phyloP scores from a whole-genome alignment of 2,888 invertebrate species.

The Lampropteryx suffumata region DNA sequence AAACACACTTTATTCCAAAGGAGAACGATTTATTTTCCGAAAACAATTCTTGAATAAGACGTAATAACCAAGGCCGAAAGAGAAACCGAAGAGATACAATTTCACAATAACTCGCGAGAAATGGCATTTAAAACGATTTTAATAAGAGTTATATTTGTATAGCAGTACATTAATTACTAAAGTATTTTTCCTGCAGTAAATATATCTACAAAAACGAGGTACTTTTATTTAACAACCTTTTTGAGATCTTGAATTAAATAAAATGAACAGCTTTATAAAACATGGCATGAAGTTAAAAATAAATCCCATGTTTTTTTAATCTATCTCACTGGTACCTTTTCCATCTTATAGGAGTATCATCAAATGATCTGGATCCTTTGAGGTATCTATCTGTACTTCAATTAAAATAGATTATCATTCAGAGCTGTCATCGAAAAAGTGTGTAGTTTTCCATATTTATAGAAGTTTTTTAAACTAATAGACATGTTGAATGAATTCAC shows the following conservation, averaged over 20 bases:
- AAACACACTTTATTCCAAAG: conserved; percentile 13
- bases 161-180: conserved; percentile 21
- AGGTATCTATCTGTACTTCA: too few species aligned
- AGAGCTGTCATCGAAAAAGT: too few species aligned
- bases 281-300: too few species aligned
- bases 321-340: too few species aligned
- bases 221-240: conserved; percentile 3
- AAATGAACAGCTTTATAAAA: neutral
- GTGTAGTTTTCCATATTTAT: too few species aligned
- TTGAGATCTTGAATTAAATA: neutral
- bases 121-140: conserved; percentile 25
- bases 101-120: conserved; percentile 23
- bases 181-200: conserved; percentile 18
- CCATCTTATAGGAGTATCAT: too few species aligned
- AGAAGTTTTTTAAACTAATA: too few species aligned
- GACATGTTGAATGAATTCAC: too few species aligned
- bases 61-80: conserved; percentile 30
- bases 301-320: too few species aligned
- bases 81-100: conserved; percentile 29
- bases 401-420: too few species aligned
- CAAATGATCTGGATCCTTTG: too few species aligned
- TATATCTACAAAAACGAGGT: conserved; percentile 15
- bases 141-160: conserved; percentile 25
- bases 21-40: conserved; percentile 28
- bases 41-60: conserved; percentile 16